phyloP scores from a whole-genome alignment of 2,888 invertebrate species.

The Mythimna albipuncta region DNA sequence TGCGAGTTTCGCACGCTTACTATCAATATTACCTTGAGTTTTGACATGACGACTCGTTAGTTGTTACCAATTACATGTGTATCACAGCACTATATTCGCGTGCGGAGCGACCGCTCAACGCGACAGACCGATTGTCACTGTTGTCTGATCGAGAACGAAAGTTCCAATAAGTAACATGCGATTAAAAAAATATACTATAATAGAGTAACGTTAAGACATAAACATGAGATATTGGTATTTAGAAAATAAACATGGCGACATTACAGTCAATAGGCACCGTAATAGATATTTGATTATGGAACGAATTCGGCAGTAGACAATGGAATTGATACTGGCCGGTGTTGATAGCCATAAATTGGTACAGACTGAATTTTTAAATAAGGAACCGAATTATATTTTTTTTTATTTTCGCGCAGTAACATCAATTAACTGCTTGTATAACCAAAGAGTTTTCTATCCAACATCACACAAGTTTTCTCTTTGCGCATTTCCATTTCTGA shows the following conservation, averaged over 20 bases:
- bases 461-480: not conserved
- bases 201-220: slow-evolving; percentile 47
- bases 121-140: slow-evolving; percentile 61
- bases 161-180: slow-evolving; percentile 56
- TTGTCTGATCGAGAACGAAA: slow-evolving; percentile 60
- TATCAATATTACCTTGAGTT: slow-evolving; percentile 83
- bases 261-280: slow-evolving; percentile 39
- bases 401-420: slow-evolving; percentile 19
- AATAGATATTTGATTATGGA: slow-evolving; percentile 55
- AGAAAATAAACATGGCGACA: slow-evolving; percentile 52
- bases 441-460: not conserved
- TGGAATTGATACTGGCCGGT: slow-evolving; percentile 46
- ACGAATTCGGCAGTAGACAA: slow-evolving; percentile 47
- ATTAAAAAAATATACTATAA: slow-evolving; percentile 47
- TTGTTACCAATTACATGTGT: slow-evolving; percentile 63
- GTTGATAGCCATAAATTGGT: slow-evolving; percentile 61
- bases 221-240: slow-evolving; percentile 38
- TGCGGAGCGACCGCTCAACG: slow-evolving; percentile 58
- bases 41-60: slow-evolving; percentile 77
- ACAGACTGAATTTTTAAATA: slow-evolving; percentile 44
- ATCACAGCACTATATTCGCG: slow-evolving; percentile 63
- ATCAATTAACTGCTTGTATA: not conserved
- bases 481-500: slow-evolving; percentile 8
- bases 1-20: slow-evolving; percentile 61
- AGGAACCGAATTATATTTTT: not conserved